Evolutionary conservation across 2,888 invertebrate genomes (phyloP).

Genomic region (Ganaspis brasiliensis): DNA sequence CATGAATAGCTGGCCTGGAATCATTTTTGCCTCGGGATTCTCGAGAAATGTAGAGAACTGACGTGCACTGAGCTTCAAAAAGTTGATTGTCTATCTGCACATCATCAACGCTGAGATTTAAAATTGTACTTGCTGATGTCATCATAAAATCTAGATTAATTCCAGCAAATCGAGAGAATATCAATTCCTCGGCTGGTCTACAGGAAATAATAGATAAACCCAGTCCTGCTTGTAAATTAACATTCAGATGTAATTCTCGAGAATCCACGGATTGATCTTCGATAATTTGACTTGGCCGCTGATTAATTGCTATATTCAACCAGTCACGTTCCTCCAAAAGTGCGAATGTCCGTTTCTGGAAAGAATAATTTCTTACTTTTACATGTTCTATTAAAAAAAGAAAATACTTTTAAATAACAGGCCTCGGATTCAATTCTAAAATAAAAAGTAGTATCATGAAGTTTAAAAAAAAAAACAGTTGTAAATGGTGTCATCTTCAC

Average conservation of each 20-base stretch:
- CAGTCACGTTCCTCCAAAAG: conserved; percentile 82
- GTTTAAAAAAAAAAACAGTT: too few relatives aligned
- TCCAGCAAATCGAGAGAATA: conserved; percentile 87
- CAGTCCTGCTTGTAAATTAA: conserved; percentile 85
- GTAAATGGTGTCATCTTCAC: too few relatives aligned
- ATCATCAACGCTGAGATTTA: conserved; percentile 88
- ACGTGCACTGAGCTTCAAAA: conserved; percentile 91
- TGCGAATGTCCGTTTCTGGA: conserved; percentile 80
- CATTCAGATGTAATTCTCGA: conserved; percentile 84
- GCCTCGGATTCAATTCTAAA: conserved; percentile 3
- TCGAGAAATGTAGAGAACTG: conserved; percentile 89
- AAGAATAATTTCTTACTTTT: not conserved
- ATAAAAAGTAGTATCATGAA: too few relatives aligned
- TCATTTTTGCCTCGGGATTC: conserved; percentile 81
- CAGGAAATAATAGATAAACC: conserved; percentile 90
- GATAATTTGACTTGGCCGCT: conserved; percentile 79
- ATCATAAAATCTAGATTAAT: conserved; percentile 85
- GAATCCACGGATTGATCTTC: conserved; percentile 67
- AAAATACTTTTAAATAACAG: not conserved
- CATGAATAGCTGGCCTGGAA: conserved; percentile 88
- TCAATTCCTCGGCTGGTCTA: conserved; percentile 89
- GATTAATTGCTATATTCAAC: conserved; percentile 81
- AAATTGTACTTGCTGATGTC: conserved; percentile 81
- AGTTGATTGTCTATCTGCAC: conserved; percentile 89
- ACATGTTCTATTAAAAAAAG: not conserved